Evolutionary conservation across 2,797 vertebrate species (phyloP), one percentile per base, ranked within the genome.

Genomic region (Selene dorsalis): DNA sequence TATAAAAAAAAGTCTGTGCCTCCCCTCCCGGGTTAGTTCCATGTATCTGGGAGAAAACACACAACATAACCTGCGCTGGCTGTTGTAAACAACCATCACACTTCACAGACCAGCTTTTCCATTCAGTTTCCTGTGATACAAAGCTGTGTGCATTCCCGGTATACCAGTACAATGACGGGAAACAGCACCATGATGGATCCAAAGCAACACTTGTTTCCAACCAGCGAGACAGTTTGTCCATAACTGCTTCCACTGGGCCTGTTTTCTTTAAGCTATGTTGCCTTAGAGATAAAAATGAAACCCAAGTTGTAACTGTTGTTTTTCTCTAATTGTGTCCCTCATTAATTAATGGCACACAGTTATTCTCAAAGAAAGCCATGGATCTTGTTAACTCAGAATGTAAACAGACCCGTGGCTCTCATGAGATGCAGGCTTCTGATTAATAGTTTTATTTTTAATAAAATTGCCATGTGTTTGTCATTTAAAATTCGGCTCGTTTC

Each of bases 391-490:
- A 71, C 62, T 1, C 4, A 20, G 5, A 55, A 24, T 17, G 13
- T 26, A 24, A 63, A 80, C 66, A 66, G 57, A 75, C n/a, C 4
- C 8, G 20, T 47, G 13, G 6, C 30, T 65, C 48, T 20, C 2
- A 6, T 10, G 24, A 32, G 43, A 58, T 3, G 9, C 43, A 16
- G 32, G 6, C 38, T 74, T 66, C 16, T 4, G 32, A 17, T 69
- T 17, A 22, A 26, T 0, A 6, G 18, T 20, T 47, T 47, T 39
- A 4, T 18, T 59, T 3, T 18, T 48, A 45, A 20, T 55, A 63
- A 60, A 57, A 24, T 18, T 63, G 26, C 20, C 53, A 22, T 0
- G 1, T 28, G 13, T n/a, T 47, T 39, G 18, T 53, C 17, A 26
- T 62, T 39, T 26, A 10, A 50, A 56, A 35, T 35, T 35, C 7